Evolutionary conservation across 2,113 vertebrate species (phyloP).

Genomic region (Helogale parvula): DNA sequence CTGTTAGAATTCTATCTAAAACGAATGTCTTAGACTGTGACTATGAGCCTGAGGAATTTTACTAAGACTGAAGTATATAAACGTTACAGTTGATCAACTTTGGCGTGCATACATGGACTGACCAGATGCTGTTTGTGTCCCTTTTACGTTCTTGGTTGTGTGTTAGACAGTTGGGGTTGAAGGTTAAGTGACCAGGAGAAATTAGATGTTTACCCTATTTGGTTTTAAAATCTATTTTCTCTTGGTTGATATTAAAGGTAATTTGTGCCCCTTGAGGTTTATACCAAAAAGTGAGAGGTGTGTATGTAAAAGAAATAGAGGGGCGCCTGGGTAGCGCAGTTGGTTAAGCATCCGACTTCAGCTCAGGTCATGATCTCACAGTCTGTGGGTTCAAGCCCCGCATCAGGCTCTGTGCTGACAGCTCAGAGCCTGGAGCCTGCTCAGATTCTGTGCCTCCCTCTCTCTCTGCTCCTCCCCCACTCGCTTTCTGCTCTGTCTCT

Average conservation of each 20-base stretch:
- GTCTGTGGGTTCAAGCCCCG: no score
- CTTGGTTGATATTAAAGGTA: neutral
- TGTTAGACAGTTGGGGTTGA: neutral
- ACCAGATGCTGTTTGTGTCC: neutral
- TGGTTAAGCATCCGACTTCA: no score
- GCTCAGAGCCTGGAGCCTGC: no score
- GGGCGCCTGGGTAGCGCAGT: no score
- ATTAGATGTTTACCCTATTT: neutral
- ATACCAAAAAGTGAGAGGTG: neutral
- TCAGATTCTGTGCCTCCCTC: no score
- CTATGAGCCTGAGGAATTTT: neutral
- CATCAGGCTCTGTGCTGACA: no score
- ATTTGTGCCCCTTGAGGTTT: slow-evolving; percentile 8
- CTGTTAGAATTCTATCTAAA: neutral
- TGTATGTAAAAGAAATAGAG: neutral
- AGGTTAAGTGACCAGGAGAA: neutral
- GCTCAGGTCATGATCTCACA: no score
- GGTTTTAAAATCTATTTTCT: slow-evolving; percentile 24
- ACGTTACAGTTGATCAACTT: neutral
- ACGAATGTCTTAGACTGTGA: neutral
- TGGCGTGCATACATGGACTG: neutral
- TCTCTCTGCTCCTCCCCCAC: no score
- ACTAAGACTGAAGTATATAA: neutral
- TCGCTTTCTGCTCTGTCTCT: no score
- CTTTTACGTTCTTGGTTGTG: neutral